Base-by-base conservation (phyloP, 2,797 vertebrate genomes). In the Myripristis jacobus region DNA sequence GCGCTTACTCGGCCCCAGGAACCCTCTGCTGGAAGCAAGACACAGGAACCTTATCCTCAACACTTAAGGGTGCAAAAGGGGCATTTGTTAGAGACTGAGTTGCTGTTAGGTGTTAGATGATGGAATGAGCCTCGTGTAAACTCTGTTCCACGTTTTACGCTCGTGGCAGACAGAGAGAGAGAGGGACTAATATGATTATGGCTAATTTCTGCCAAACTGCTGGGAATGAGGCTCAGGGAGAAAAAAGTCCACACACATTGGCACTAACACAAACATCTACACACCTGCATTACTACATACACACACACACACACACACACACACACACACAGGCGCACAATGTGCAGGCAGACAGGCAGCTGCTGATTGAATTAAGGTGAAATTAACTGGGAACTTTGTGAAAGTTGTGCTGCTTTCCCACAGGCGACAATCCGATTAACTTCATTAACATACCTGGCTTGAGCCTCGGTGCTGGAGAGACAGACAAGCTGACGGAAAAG, bases 401-500 rank as follows among this genome's bases (percentile, higher is more conserved):
- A 70, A 83, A 87, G 78, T 85, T 85, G 58, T 73, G 59, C 66
- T 61, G 41, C 62, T 56, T 81, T 57, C 59, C 79, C 2, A 18
- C 55, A 38, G 83, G 81, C 69, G 69, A 83, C 81, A 80, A 91
- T 85, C 84, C 18, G 70, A 86, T 87, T 84, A 89, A 50, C 67
- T 73, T 72, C 70, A 85, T 91, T 89, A 84, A 79, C 82, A 83
- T 86, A 89, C 77, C 85, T 90, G 87, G 84, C 82, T 70, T 6
- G 50, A 79, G 75, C 73, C 56, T 5, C 54, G 11, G 27, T 12
- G n/a, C 60, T 65, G 75, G 54, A 62, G 46, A 74, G 24, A 58
- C 69, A 56, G 70, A 59, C 63, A 51, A 0, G 27, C 72, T 73
- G 72, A 74, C 47, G 70, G 63, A 84, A 54, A 75, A 70, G 66